Evolutionary conservation across 2,888 invertebrate species (phyloP).

Genomic region (Parthenolecanium corni): DNA sequence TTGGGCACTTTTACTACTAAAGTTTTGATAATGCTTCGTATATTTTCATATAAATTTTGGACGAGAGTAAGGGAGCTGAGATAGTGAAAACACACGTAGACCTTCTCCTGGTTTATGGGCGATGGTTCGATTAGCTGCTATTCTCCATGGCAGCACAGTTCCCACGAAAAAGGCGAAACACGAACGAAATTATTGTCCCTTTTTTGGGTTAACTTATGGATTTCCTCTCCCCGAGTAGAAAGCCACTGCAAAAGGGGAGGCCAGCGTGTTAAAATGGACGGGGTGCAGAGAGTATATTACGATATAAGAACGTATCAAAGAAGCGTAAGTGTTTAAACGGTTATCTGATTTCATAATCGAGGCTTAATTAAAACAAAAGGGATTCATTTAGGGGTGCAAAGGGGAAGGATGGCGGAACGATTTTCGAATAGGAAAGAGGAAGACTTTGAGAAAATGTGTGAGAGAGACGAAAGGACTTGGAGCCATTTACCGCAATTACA

Average conservation of each 20-base stretch:
- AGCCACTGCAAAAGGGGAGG: no score
- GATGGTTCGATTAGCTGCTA: no score
- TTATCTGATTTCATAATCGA: slow-evolving; percentile 21
- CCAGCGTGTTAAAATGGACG: neutral
- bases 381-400: neutral
- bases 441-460: no score
- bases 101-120: neutral
- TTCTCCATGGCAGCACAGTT: no score
- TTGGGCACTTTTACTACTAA: no score
- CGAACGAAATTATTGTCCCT: no score
- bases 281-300: neutral
- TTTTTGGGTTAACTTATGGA: slow-evolving; percentile 1
- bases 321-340: slow-evolving; percentile 25
- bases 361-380: slow-evolving; percentile 27
- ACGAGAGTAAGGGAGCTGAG: neutral
- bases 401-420: neutral
- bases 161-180: no score
- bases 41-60: no score
- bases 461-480: no score
- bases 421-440: neutral
- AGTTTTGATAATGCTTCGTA: no score
- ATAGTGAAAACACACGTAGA: slow-evolving; percentile 10
- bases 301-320: slow-evolving; percentile 17
- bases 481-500: no score
- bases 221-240: neutral